Conservation (phyloP, 2,113 vertebrate species). For the Uria lomvia region DNA sequence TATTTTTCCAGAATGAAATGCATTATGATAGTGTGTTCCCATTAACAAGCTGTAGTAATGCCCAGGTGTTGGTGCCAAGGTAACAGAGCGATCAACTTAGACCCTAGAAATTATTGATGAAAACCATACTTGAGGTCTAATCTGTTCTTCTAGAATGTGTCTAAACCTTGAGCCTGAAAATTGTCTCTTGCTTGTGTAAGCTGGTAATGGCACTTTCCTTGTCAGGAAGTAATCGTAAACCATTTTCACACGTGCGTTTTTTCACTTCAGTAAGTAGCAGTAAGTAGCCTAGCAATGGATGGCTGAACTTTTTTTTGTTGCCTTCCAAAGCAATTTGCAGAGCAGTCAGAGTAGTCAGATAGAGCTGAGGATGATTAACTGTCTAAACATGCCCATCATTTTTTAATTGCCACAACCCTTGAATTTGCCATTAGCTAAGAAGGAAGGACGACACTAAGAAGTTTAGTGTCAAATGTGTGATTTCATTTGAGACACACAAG, state of each 20-base stretch:
- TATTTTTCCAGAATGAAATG: neutral
- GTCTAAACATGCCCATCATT: slow-evolving; percentile 8
- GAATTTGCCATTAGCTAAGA: slow-evolving; percentile 28
- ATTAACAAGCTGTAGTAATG: neutral
- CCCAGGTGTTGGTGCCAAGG: neutral
- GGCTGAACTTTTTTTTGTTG: neutral
- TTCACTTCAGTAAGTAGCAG: neutral
- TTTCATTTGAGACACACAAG: neutral
- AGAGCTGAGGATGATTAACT: slow-evolving; percentile 23
- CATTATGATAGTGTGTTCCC: neutral
- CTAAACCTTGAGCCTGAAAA: neutral
- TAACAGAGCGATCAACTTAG: neutral
- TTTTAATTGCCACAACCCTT: slow-evolving; percentile 40
- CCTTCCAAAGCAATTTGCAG: slow-evolving; percentile 9
- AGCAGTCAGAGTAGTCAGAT: neutral
- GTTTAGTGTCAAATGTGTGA: neutral
- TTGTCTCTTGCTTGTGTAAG: neutral
- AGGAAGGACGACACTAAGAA: neutral
- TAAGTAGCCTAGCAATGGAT: neutral
- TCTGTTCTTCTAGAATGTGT: neutral
- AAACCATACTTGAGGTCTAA: neutral
- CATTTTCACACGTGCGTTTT: neutral
- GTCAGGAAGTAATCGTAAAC: neutral
- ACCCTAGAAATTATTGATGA: neutral
- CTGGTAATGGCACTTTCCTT: neutral